Conservation (phyloP, 2,113 vertebrate species). For the Porphyrio hochstetteri region DNA sequence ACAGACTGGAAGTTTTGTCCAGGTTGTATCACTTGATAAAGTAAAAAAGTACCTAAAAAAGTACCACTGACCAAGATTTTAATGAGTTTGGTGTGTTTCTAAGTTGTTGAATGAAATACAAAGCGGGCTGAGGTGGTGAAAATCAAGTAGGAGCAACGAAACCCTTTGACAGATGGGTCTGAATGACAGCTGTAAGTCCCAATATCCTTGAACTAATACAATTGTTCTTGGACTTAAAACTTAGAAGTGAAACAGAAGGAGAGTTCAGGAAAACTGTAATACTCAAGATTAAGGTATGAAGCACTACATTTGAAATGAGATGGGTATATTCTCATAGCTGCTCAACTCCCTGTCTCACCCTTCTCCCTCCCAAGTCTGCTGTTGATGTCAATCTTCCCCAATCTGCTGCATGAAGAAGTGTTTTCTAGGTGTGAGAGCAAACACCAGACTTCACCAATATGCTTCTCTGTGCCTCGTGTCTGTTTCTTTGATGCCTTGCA, state of each 20-base stretch:
- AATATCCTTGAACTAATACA: not conserved
- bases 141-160: not conserved
- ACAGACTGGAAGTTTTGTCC: not conserved
- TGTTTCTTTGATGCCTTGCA: not conserved
- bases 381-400: slow-evolving; percentile 12
- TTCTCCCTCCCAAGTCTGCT: not conserved
- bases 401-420: slow-evolving; percentile 32
- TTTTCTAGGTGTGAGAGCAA: slow-evolving; percentile 60
- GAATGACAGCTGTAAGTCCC: not conserved
- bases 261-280: not conserved
- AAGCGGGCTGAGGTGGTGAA: not conserved
- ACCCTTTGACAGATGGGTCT: not conserved
- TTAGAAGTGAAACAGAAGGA: not conserved
- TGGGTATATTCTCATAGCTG: not conserved
- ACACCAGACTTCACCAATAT: slow-evolving; percentile 57
- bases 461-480: not conserved
- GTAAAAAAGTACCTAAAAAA: too few relatives aligned
- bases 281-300: not conserved
- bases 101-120: not conserved
- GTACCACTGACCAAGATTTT: not conserved
- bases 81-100: not conserved
- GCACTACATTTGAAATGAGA: not conserved
- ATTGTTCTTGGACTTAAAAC: not conserved
- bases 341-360: not conserved
- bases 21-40: not conserved